Evolutionary conservation across 2,797 vertebrate species (phyloP).

Genomic region (Podarcis lilfordi): DNA sequence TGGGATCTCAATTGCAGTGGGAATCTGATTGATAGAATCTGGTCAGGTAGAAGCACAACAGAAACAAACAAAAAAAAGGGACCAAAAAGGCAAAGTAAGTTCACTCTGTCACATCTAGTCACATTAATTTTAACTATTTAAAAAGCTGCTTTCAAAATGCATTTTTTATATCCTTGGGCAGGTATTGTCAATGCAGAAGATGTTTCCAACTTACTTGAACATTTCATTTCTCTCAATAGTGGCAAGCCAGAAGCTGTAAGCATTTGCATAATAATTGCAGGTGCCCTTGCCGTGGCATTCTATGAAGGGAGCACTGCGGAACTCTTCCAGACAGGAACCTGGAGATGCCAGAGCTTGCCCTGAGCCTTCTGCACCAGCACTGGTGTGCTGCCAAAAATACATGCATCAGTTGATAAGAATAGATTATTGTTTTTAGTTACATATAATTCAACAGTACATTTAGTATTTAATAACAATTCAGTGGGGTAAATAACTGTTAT

Average conservation of each 20-base stretch:
- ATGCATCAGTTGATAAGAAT: neutral
- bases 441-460: neutral
- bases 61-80: neutral
- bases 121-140: neutral
- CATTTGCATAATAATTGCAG: conserved; percentile 98
- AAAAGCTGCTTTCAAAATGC: neutral
- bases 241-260: conserved; percentile 99
- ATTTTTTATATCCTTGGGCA: neutral
- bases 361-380: conserved; percentile 95
- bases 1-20: neutral
- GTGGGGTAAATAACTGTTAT: neutral
- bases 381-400: conserved; percentile 87
- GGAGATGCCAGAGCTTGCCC: conserved; percentile 97
- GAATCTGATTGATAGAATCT: neutral
- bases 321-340: conserved; percentile 97
- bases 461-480: neutral
- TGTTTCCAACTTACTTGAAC: conserved; percentile 89
- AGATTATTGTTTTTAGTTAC: neutral
- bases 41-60: neutral
- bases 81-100: neutral
- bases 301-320: conserved; percentile 95
- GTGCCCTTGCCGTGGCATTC: conserved; percentile 98
- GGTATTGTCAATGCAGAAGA: neutral
- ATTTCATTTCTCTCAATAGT: conserved; percentile 94
- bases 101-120: neutral